Evolutionary conservation across 2,113 vertebrate genomes (phyloP).

Genomic region (Calyptommatus sinebrachiatus): DNA sequence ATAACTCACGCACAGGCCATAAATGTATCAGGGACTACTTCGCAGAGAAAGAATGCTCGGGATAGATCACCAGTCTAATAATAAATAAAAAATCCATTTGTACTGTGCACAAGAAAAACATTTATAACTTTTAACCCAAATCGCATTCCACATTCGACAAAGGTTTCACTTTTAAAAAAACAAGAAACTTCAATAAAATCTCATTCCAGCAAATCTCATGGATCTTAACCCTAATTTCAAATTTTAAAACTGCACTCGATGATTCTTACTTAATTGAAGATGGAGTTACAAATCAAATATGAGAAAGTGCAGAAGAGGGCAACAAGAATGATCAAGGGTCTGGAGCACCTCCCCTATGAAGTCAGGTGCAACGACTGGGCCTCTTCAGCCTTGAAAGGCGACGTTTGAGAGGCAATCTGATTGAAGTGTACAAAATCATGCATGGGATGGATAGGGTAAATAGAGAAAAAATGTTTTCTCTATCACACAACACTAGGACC

Average conservation of each 20-base stretch:
- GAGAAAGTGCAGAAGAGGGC: too few relatives aligned
- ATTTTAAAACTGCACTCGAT: neutral
- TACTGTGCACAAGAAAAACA: constrained; percentile 27
- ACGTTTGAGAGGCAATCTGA: too few relatives aligned
- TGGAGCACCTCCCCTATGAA: too few relatives aligned
- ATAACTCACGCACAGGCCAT: constrained; percentile 18
- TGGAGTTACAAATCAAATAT: neutral
- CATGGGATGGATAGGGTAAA: too few relatives aligned
- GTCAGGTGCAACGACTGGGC: too few relatives aligned
- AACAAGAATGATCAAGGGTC: too few relatives aligned
- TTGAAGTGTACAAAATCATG: too few relatives aligned
- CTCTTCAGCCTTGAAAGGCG: too few relatives aligned
- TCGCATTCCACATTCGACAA: constrained; percentile 1
- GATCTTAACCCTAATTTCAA: constrained; percentile 1
- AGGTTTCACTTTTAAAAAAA: too few relatives aligned
- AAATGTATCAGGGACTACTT: constrained; percentile 22
- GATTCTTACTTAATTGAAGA: neutral
- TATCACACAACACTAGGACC: too few relatives aligned
- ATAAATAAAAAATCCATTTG: constrained; percentile 37
- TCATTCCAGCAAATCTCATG: constrained; percentile 9
- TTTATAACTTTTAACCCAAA: constrained; percentile 34
- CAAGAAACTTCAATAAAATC: neutral
- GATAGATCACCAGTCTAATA: constrained; percentile 26
- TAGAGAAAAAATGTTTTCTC: too few relatives aligned
- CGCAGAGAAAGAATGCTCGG: constrained; percentile 20